phyloP scores from a whole-genome alignment of 2,113 vertebrate species.

The Lepus americanus region DNA sequence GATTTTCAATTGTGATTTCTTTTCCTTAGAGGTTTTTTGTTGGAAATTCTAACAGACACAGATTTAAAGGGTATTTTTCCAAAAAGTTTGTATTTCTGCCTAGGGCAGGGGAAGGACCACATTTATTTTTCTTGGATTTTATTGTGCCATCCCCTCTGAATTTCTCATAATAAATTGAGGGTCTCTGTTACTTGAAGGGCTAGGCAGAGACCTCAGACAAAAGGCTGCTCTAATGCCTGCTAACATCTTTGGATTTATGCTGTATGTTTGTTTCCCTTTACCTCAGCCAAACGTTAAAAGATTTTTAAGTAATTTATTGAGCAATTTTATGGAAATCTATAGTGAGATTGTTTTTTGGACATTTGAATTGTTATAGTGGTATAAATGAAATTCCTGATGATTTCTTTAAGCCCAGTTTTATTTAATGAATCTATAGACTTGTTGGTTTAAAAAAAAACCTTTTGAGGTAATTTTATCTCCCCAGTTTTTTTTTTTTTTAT shows the following conservation, averaged over 20 bases:
- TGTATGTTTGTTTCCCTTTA: not conserved
- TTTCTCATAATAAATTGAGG: not conserved
- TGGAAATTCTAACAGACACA: not conserved
- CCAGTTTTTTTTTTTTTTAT: too few species aligned
- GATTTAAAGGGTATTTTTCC: not conserved
- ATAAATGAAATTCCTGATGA: constrained; percentile 3
- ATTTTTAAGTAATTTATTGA: not conserved
- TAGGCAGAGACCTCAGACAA: not conserved
- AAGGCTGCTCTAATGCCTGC: not conserved
- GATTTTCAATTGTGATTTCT: not conserved
- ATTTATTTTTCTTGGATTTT: not conserved
- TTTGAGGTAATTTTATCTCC: not conserved
- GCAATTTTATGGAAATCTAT: not conserved
- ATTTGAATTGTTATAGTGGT: not conserved
- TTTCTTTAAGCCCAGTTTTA: constrained; percentile 9
- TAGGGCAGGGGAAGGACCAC: not conserved
- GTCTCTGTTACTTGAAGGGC: not conserved
- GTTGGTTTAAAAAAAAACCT: not conserved
- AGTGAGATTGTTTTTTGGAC: not conserved
- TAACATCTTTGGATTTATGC: not conserved
- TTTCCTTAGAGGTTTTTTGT: constrained; percentile 5
- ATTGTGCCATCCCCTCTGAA: not conserved
- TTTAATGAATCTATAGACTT: not conserved
- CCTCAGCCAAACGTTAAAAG: not conserved
- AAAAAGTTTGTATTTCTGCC: not conserved